These are phyloP conservation scores for Drosophila flavopinicola DNA, from an alignment of 2,888 invertebrate genomes.

Conservation along the genomic window DNA sequence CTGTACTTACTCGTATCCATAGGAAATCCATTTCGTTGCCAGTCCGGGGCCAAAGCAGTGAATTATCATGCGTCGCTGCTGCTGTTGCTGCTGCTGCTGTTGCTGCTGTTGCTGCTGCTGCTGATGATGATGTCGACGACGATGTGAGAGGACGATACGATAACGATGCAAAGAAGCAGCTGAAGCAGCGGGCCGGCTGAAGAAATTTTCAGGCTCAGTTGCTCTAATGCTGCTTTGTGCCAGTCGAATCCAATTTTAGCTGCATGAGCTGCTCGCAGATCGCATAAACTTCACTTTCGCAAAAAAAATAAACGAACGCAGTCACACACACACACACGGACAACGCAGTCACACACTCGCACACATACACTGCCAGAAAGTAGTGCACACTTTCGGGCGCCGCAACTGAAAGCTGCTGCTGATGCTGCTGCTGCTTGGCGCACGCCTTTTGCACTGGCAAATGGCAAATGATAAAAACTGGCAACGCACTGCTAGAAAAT, in stretches of 20 bases:
- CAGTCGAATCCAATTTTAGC: conserved; percentile 74
- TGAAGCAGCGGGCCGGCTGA: conserved; percentile 18
- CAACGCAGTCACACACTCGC: conserved; percentile 6
- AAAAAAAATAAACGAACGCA: conserved; percentile 2
- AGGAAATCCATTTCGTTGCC: conserved; percentile 79
- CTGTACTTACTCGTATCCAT: conserved; percentile 67
- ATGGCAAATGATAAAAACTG: conserved; percentile 76
- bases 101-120: conserved; percentile 16
- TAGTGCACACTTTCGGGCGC: conserved; percentile 38
- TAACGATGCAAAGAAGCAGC: conserved; percentile 13
- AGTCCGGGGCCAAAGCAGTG: conserved; percentile 63
- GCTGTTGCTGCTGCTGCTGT: conserved; percentile 16
- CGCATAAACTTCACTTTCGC: conserved; percentile 52
- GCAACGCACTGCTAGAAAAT: conserved; percentile 77
- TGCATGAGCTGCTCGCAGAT: conserved; percentile 57
- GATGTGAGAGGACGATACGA: conserved; percentile 12
- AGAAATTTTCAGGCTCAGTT: conserved; percentile 55
- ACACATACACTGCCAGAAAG: conserved; percentile 7
- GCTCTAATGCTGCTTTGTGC: conserved; percentile 51
- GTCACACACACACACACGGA: conserved; percentile 5
- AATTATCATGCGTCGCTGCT: conserved; percentile 63
- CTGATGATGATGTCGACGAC: conserved; percentile 18
- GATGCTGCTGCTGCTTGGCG: conserved; percentile 17
- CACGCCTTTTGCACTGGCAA: conserved; percentile 47
- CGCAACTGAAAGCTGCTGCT: conserved; percentile 30